Conservation (phyloP, 2,888 invertebrate genomes). For the Cremastobaeus sp. region DNA sequence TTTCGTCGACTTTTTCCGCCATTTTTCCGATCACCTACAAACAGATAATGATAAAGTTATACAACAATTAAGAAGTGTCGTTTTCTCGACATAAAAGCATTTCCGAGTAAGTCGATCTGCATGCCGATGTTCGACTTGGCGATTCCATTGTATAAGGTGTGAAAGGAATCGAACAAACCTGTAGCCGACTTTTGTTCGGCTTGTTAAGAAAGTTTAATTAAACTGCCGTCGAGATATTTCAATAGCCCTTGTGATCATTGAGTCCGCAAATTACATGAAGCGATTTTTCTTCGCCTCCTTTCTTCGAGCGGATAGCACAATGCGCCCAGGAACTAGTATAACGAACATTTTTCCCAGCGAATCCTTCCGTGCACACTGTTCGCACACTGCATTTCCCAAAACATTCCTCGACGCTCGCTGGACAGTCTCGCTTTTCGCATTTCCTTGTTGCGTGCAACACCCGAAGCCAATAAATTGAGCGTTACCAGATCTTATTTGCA, state of each 20-base stretch:
- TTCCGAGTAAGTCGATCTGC: slow-evolving; percentile 56
- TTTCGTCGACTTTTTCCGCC: slow-evolving; percentile 2
- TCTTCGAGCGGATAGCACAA: background rate
- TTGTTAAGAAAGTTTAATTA: slow-evolving; percentile 48
- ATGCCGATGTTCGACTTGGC: slow-evolving; percentile 48
- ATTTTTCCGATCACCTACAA: slow-evolving; percentile 3
- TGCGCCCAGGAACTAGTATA: slow-evolving; percentile 26
- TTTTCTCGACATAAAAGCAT: slow-evolving; percentile 55
- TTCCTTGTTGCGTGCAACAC: slow-evolving; percentile 57
- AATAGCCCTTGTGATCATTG: slow-evolving; percentile 9
- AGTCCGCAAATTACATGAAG: slow-evolving; percentile 21
- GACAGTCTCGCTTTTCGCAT: slow-evolving; percentile 49
- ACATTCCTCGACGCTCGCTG: slow-evolving; percentile 24
- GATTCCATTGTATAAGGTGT: slow-evolving; percentile 56
- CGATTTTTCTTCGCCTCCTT: slow-evolving; percentile 13
- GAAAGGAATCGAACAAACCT: slow-evolving; percentile 37
- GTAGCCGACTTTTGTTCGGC: slow-evolving; percentile 49
- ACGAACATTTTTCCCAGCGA: slow-evolving; percentile 41
- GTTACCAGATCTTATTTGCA: slow-evolving; percentile 71
- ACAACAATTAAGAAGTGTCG: slow-evolving; percentile 50
- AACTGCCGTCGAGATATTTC: slow-evolving; percentile 23
- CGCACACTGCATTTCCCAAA: slow-evolving; percentile 49
- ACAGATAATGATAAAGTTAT: slow-evolving; percentile 34
- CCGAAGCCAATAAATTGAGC: slow-evolving; percentile 69
- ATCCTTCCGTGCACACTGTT: slow-evolving; percentile 27